Evolutionary conservation across 2,888 invertebrate species (phyloP).

Genomic region (Entomobrya proxima): DNA sequence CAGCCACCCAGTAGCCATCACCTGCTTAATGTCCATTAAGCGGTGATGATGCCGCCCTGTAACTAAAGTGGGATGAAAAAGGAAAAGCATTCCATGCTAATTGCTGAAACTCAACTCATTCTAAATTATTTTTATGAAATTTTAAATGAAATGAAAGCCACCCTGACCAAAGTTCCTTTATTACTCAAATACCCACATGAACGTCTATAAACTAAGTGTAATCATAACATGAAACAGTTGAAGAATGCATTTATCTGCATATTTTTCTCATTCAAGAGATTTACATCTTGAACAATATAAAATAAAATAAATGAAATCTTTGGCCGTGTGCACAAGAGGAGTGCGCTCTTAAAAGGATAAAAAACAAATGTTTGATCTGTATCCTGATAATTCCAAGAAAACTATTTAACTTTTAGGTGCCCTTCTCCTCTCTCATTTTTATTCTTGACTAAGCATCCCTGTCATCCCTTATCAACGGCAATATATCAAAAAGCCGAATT

Average conservation of each 20-base stretch:
- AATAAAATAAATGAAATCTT: background rate
- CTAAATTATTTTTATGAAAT: conserved; percentile 2
- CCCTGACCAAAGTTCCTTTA: background rate
- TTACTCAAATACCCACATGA: conserved; percentile 6
- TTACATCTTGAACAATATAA: no score
- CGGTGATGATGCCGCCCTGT: conserved; percentile 28
- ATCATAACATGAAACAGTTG: background rate
- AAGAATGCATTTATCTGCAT: background rate
- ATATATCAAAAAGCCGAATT: conserved; percentile 53
- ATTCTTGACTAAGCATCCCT: conserved; percentile 1
- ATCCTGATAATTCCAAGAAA: background rate
- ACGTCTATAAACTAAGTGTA: background rate
- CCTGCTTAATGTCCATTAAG: conserved; percentile 51
- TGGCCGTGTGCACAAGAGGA: background rate
- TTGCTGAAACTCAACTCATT: conserved; percentile 20
- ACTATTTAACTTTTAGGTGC: conserved; percentile 22
- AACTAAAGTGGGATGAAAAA: background rate
- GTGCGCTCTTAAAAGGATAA: conserved; percentile 33
- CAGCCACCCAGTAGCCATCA: conserved; percentile 60
- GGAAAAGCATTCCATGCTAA: conserved; percentile 42
- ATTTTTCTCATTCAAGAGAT: background rate
- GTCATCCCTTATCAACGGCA: conserved; percentile 53
- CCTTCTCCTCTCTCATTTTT: conserved; percentile 18
- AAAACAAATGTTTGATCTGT: conserved; percentile 36
- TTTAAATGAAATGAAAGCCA: conserved; percentile 26